Percentiles rank a stretch among this genome's conserved stretches.
Conservation (phyloP, 2,113 vertebrate species). For the Pyxicephalus adspersus region DNA sequence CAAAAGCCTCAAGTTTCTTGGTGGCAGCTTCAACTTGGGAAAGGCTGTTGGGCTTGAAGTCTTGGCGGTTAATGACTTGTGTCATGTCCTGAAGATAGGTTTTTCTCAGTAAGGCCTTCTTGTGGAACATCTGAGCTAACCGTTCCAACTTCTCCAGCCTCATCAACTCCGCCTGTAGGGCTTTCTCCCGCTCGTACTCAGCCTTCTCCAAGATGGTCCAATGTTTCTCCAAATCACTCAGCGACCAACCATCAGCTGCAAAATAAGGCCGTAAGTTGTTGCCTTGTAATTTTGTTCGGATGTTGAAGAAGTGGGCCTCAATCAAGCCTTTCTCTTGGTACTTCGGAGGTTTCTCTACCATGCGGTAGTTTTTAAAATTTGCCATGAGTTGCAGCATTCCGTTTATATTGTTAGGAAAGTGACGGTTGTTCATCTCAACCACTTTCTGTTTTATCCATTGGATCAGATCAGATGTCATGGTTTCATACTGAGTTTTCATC, state of each 20-base stretch:
- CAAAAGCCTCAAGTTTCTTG: constrained; percentile 82
- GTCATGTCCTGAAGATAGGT: constrained; percentile 79
- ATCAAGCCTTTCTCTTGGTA: constrained; percentile 85
- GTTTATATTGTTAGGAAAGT: constrained; percentile 82
- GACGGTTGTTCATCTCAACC: constrained; percentile 73
- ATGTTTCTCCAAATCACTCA: constrained; percentile 79
- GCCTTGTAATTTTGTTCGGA: constrained; percentile 79
- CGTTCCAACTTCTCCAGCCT: constrained; percentile 84
- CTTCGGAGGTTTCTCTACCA: constrained; percentile 84
- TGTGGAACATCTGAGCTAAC: constrained; percentile 79
- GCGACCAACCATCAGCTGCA: constrained; percentile 71
- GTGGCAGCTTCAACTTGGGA: constrained; percentile 73
- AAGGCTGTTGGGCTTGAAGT: constrained; percentile 65
- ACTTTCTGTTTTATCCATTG: constrained; percentile 83
- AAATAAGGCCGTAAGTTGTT: constrained; percentile 82
- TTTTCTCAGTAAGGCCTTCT: constrained; percentile 82
- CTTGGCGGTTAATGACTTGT: constrained; percentile 74
- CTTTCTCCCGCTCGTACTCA: constrained; percentile 72
- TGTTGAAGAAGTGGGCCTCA: constrained; percentile 84
- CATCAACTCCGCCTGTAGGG: constrained; percentile 77
- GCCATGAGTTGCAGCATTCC: constrained; percentile 80
- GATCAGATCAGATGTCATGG: constrained; percentile 80
- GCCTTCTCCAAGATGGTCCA: constrained; percentile 80
- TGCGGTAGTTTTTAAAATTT: constrained; percentile 83
- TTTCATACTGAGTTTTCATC: constrained; percentile 77